Evolutionary conservation across 2,888 invertebrate species (phyloP).

Genomic region (Imbricaverruca yamaguchii): DNA sequence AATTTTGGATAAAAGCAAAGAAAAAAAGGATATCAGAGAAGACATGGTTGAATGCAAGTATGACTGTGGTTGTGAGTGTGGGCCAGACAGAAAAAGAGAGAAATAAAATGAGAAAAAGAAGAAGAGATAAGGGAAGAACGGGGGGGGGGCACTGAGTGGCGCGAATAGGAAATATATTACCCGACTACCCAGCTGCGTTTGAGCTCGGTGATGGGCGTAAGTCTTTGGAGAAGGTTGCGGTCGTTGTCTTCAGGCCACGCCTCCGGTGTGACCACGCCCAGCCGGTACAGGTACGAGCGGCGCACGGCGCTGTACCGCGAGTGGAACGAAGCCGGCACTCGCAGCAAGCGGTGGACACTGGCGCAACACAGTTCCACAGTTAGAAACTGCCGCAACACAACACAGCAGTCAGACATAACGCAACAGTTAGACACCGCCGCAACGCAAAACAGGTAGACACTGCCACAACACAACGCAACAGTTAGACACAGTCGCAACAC

Average conservation of each 20-base stretch:
- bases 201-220: constrained; percentile 60
- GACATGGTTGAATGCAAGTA: too few relatives aligned
- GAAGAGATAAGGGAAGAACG: too few relatives aligned
- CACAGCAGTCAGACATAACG: too few relatives aligned
- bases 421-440: constrained; percentile 14
- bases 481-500: too few relatives aligned
- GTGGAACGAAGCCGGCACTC: constrained; percentile 59
- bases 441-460: not conserved
- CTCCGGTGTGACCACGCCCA: constrained; percentile 52
- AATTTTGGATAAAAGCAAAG: too few relatives aligned
- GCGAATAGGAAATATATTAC: constrained; percentile 37
- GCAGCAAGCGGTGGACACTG: constrained; percentile 41
- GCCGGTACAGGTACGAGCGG: constrained; percentile 67
- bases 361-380: not conserved
- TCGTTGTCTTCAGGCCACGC: constrained; percentile 32
- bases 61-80: too few relatives aligned
- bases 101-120: too few relatives aligned
- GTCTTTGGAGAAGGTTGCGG: constrained; percentile 31
- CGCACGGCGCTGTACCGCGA: constrained; percentile 56
- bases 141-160: too few relatives aligned
- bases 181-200: constrained; percentile 53
- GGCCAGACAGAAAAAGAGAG: too few relatives aligned
- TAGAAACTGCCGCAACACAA: too few relatives aligned
- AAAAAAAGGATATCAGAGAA: too few relatives aligned
- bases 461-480: too few relatives aligned